Base-by-base conservation (phyloP, 2,113 vertebrate genomes). In the Actenoides hombroni region DNA sequence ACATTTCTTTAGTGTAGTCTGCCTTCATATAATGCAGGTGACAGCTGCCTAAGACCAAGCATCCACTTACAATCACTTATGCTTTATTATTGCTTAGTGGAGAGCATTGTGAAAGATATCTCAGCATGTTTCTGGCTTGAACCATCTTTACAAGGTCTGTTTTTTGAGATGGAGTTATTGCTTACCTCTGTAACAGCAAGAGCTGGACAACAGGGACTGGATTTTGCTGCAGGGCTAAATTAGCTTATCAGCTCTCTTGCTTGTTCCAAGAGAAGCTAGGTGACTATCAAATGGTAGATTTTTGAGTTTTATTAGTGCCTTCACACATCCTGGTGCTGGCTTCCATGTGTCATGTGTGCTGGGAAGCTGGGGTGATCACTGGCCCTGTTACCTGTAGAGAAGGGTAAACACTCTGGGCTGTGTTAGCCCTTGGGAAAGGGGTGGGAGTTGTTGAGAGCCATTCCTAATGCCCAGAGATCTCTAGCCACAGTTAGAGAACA, bases 281-380 rank as follows among this genome's bases (percentile, higher is more conserved):
- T 71, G 56, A 26, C 13, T 10, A 28, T 35, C 54, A 61, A 56
- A 53, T 44, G 23, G 5, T 10, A n/a, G 14, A 53, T 3, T 76
- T 54, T n/a, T 40, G 37, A 29, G 46, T 35, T 18, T 1, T 20
- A 39, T 31, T 4, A 2, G 14, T 67, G 20, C 10, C 5, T 4
- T 68, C 11, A 8, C 1, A 5, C 14, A 31, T 14, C 33, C 44
- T 60, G 15, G 15, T 56, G 26, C 48, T 54, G 59, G 3, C 33
- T 86, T 15, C 28, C 4, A 17, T 26, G 31, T 3, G 29, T 19
- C 16, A 54, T 0, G 2, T 11, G n/a, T 0, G 1, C 21, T 61
- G 26, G 31, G 19, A 5, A 59, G 17, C 16, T 13, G 5, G 16
- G 4, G 6, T 13, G 11, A 2, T 33, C 46, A 33, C 16, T 33